Base-by-base conservation (phyloP, 2,113 vertebrate genomes). In the Macaca mulatta region DNA sequence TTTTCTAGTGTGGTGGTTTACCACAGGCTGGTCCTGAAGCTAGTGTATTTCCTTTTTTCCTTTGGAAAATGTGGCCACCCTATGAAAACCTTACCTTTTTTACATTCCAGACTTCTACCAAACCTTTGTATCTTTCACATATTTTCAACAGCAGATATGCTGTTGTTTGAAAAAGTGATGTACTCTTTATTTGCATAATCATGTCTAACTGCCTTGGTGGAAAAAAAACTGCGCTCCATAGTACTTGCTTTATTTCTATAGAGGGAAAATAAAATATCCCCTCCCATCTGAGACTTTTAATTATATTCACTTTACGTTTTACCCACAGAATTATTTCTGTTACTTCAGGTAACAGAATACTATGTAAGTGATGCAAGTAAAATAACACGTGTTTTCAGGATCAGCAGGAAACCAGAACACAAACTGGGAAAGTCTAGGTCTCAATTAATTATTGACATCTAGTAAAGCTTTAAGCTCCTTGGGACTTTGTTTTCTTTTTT, bases 301-400 rank as follows among this genome's bases (percentile, higher is more conserved):
- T 97, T 96, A 55, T 93, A 6, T 84, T 82, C 48, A 48, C 57
- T 94, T 77, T 57, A 50, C 20, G 17, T 93, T 90, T 93, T 30
- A 52, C 23, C n/a, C 25, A 43, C 22, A 87, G 86, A 40, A 16
- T 91, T 80, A 93, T 88, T 96, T 97, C 35, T 72, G 0, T n/a
- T 40, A 22, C 14, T 38, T 67, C 43, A 89, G 30, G 61, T 23
- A 96, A 72, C 14, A 90, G 69, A 96, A 55, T 52, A n/a, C 69
- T 94, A 13, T 82, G n/a, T 77, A 90, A 81, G 43, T 30, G 3
- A 83, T 94, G 50, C 64, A 88, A 32, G 64, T 75, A 93, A 85
- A 43, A 57, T 55, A 72, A 80, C 83, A 80, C 77, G 6, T 32
- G 3, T 79, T 90, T 97, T 93, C 72, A 69, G 86, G 79, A 70